Percentiles rank a stretch among this genome's conserved stretches.
Evolutionary conservation across 2,888 invertebrate genomes (phyloP).

Genomic region (Oligia strigilis): DNA sequence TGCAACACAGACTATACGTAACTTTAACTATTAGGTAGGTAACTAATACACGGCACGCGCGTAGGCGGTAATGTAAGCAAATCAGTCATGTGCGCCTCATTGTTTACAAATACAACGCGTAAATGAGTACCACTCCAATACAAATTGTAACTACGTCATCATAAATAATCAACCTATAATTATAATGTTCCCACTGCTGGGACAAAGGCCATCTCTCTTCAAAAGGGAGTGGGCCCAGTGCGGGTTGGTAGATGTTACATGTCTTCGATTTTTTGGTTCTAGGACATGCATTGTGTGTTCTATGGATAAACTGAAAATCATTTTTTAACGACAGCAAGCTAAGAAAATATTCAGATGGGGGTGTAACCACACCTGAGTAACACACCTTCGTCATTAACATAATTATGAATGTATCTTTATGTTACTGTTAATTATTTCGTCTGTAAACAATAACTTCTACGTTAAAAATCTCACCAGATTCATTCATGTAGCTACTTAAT

Average conservation of each 20-base stretch:
- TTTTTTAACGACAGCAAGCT: no score
- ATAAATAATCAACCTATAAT: conserved; percentile 10
- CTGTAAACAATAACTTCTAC: conserved; percentile 37
- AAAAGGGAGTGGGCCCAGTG: neutral
- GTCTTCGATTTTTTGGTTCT: neutral
- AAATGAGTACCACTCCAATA: conserved; percentile 73
- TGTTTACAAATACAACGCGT: conserved; percentile 77
- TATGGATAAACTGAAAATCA: no score
- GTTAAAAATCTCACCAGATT: neutral
- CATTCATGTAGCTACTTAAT: neutral
- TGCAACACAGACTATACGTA: conserved; percentile 48
- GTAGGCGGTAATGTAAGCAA: conserved; percentile 76
- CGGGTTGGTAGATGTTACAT: neutral
- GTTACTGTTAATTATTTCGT: conserved; percentile 2
- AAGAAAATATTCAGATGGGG: no score
- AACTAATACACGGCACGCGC: conserved; percentile 66
- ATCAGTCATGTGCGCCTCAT: conserved; percentile 72
- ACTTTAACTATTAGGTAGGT: conserved; percentile 61
- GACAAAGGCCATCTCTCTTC: neutral
- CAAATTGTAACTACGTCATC: conserved; percentile 53
- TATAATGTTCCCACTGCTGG: no score
- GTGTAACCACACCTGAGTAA: no score
- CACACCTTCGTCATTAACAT: no score
- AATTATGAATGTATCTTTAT: no score
- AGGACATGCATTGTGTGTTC: neutral